A percentile compares a stretch with the other conserved stretches of the same genome.
Evolutionary conservation across 2,888 invertebrate species (phyloP).

Genomic region (Himalopsyche japonica): DNA sequence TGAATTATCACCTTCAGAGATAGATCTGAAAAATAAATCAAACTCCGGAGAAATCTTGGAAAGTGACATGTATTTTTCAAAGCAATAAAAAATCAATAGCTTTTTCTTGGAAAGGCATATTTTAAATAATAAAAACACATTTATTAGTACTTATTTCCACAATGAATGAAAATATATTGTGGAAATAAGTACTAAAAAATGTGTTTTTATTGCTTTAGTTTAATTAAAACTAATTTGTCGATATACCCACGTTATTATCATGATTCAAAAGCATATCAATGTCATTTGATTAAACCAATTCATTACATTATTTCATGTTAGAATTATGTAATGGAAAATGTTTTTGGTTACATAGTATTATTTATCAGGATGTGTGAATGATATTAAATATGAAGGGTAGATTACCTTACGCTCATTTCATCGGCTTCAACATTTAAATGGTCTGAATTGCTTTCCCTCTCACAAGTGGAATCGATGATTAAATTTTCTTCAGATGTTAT

Average conservation of each 20-base stretch:
- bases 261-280: too few relatives aligned
- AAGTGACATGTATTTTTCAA: not conserved
- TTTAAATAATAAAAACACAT: too few relatives aligned
- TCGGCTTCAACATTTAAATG: constrained; percentile 60
- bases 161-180: too few relatives aligned
- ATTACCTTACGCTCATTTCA: constrained; percentile 56
- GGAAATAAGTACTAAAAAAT: too few relatives aligned
- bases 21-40: constrained; percentile 47
- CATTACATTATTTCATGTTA: too few relatives aligned
- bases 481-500: constrained; percentile 59
- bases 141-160: too few relatives aligned
- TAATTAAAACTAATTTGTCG: not conserved
- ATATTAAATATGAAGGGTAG: not conserved
- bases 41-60: not conserved
- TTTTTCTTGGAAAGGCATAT: too few relatives aligned
- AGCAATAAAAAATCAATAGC: not conserved
- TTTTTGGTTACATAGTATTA: not conserved
- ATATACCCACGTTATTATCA: too few relatives aligned
- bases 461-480: constrained; percentile 52
- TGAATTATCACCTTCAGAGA: constrained; percentile 66
- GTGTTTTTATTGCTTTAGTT: not conserved
- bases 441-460: constrained; percentile 48
- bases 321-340: too few relatives aligned
- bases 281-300: too few relatives aligned
- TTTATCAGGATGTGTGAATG: not conserved